phyloP scores from a whole-genome alignment of 2,797 vertebrate genomes.

The Buceros bicornis region DNA sequence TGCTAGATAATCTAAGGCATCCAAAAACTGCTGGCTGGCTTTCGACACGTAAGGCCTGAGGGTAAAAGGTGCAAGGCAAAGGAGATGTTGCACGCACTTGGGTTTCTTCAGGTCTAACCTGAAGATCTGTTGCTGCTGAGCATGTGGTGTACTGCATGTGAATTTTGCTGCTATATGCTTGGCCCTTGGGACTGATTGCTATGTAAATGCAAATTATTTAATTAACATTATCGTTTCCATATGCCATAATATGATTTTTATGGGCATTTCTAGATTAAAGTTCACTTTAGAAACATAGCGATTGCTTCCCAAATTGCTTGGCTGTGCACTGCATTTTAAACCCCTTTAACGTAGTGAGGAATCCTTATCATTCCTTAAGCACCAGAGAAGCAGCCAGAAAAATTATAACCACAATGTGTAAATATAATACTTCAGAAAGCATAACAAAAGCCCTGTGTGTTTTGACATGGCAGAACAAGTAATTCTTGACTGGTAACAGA shows the following conservation, averaged over 20 bases:
- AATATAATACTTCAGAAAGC: conserved; percentile 31
- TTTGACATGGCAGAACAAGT: conserved; percentile 4
- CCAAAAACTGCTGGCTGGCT: neutral
- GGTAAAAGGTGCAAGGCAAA: neutral
- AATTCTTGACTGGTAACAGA: neutral
- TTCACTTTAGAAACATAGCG: conserved; percentile 61
- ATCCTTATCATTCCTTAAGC: conserved; percentile 53
- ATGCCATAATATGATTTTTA: conserved; percentile 71
- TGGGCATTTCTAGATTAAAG: conserved; percentile 72
- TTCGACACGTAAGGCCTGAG: neutral
- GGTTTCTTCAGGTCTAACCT: conserved; percentile 20
- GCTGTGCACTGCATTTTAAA: conserved; percentile 54
- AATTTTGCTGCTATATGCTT: conserved; percentile 39
- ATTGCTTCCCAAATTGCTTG: conserved; percentile 61
- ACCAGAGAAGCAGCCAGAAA: conserved; percentile 27
- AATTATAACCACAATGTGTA: neutral
- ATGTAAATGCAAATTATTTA: conserved; percentile 74
- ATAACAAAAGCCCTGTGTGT: neutral
- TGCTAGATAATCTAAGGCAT: neutral
- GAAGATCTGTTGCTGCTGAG: neutral
- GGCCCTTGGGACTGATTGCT: conserved; percentile 57
- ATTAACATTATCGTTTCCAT: conserved; percentile 73
- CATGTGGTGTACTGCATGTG: neutral
- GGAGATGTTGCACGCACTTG: neutral
- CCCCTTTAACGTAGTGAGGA: neutral